Evolutionary conservation across 2,113 vertebrate genomes (phyloP).

Genomic region (Raphicerus campestris): DNA sequence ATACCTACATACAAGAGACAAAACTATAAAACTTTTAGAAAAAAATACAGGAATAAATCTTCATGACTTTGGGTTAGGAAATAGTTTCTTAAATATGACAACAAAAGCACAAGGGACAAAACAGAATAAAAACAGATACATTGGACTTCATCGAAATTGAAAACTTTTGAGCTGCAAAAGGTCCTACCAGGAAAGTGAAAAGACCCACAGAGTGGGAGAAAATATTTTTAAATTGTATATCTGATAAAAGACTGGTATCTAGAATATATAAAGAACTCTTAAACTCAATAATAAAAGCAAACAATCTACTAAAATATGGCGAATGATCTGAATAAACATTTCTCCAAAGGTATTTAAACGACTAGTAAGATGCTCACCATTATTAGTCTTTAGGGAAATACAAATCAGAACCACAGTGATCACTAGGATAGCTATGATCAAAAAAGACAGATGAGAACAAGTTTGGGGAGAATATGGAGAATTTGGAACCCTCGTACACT

Average conservation of each 20-base stretch:
- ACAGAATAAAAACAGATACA: not conserved
- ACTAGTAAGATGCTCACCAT: not conserved
- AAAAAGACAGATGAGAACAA: not conserved
- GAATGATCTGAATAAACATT: not conserved
- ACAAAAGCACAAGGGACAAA: not conserved
- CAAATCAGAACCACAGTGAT: not conserved
- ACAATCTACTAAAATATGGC: not conserved
- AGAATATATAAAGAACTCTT: not conserved
- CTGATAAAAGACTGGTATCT: not conserved
- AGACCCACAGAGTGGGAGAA: not conserved
- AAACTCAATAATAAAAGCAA: not conserved
- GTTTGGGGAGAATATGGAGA: not conserved
- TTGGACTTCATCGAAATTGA: not conserved
- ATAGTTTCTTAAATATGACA: not conserved
- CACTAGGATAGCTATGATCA: not conserved
- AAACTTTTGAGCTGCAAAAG: not conserved
- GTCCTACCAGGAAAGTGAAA: not conserved
- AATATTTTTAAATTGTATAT: not conserved
- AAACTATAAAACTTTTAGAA: not conserved
- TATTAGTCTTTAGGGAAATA: not conserved
- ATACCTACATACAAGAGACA: not conserved
- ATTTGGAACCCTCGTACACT: not conserved
- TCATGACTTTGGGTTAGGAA: not conserved
- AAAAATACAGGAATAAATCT: conserved; percentile 25
- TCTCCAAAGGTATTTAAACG: not conserved